Evolutionary conservation across 92 coral and sea anemone genomes (phyloP), one percentile per base, ranked within the genome.

Genomic region (Scolanthus callimorphus): DNA sequence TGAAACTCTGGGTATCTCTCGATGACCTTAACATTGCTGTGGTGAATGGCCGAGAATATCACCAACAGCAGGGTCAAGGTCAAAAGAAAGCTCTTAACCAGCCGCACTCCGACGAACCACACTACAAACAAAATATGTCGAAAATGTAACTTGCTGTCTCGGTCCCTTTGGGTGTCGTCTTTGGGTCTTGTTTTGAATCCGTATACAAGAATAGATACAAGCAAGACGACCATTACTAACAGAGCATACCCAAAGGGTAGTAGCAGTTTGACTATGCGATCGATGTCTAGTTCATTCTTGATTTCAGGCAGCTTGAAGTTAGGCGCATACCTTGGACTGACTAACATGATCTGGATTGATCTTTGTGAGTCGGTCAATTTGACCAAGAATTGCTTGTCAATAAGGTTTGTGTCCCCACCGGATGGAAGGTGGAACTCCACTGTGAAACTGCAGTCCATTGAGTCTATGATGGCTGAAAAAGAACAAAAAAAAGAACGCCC

Each of bases 71-170:
- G 54, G 26, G 94, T 81, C 29, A 85, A 28, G 12, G 94, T 85
- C 30, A 85, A 37, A 3, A 85, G 75, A 41, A 85, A 80, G 25
- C 94, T 85, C 39, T 85, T 85, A 24, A 73, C 65, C 34, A 85
- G 50, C 15, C 94, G 76, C 77, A 81, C 70, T 1, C 84, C 94
- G 3, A 85, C 94, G 26, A 80, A 76, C 94, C 94, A 85, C 11
- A 80, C 76, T 17, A 85, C 88, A 50, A 63, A 85, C 54, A 85
- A 31, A 26, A 85, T 17, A 44, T 85, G 94, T n/a, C 94, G 75
- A 38, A 85, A 80, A 39, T 85, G 94, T 8, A 85, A 51, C 20
- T 57, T 61, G 49, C 79, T 85, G 62, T 75, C 88, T 13, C 94
- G 61, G 63, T 85, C 94, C 0, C 94, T 78, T 4, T 85, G 94